phyloP scores from a whole-genome alignment of 1,140 invertebrate species.

The Sycophila sp. region DNA sequence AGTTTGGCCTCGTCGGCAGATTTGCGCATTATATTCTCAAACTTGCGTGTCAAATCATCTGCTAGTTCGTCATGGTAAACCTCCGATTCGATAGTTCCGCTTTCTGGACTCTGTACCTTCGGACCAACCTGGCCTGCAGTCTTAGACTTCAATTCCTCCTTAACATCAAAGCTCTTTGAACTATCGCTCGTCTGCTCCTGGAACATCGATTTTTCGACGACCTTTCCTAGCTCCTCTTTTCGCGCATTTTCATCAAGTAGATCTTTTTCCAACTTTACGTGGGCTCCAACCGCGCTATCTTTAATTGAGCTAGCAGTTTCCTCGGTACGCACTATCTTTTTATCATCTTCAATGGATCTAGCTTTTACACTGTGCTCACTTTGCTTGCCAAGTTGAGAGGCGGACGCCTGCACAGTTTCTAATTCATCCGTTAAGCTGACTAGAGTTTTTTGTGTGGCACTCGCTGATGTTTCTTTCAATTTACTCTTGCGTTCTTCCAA shows the following conservation, averaged over 20 bases:
- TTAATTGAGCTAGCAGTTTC: constrained; percentile 44
- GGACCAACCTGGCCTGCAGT: constrained; percentile 19
- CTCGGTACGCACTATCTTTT: constrained; percentile 47
- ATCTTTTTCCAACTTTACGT: constrained; percentile 52
- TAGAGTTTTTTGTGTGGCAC: constrained; percentile 45
- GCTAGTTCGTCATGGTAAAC: constrained; percentile 54
- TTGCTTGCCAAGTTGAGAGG: not conserved
- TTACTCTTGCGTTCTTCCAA: constrained; percentile 49
- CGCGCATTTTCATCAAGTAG: constrained; percentile 32
- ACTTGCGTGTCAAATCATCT: constrained; percentile 58
- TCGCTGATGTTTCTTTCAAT: constrained; percentile 39
- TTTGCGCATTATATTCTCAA: constrained; percentile 53
- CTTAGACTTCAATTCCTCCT: constrained; percentile 37
- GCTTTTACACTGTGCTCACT: constrained; percentile 27
- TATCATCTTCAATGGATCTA: constrained; percentile 48
- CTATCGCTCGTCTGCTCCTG: not conserved
- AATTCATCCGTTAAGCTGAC: not conserved
- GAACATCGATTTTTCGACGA: constrained; percentile 1
- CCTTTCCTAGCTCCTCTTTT: not conserved
- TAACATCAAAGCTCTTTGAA: constrained; percentile 39
- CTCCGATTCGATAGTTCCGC: constrained; percentile 47
- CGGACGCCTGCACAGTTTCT: not conserved
- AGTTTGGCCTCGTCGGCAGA: not conserved
- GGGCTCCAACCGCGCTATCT: constrained; percentile 50
- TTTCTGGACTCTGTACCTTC: constrained; percentile 34